phyloP scores from a whole-genome alignment of 1,140 invertebrate genomes.

The Drosophila grimshawi region DNA sequence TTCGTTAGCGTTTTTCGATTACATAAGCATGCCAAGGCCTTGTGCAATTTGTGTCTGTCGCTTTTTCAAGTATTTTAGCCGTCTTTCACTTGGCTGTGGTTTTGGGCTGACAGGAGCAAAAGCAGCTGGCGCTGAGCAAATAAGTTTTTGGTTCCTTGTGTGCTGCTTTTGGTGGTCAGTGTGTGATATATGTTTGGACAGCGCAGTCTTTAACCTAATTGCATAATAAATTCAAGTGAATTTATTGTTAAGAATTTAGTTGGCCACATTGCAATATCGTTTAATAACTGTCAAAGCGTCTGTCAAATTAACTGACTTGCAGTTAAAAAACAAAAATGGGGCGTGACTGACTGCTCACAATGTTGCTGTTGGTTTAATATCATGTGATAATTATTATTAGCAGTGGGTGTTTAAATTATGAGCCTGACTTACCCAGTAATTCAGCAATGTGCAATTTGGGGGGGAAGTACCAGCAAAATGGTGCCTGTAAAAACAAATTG shows the following conservation, averaged over 20 bases:
- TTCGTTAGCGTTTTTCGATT: background rate
- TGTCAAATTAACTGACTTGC: conserved; percentile 61
- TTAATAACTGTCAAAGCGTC: conserved; percentile 68
- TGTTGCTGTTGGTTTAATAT: conserved; percentile 30
- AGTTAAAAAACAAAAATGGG: background rate
- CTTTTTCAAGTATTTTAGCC: background rate
- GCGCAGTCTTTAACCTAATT: conserved; percentile 70
- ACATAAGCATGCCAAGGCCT: conserved; percentile 19
- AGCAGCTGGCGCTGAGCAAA: conserved; percentile 30
- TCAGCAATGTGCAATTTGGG: background rate
- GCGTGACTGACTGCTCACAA: conserved; percentile 9
- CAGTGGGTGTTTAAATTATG: conserved; percentile 41
- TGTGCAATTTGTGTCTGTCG: conserved; percentile 5
- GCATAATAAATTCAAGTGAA: conserved; percentile 76
- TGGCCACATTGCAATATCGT: conserved; percentile 23
- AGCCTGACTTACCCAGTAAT: conserved; percentile 26
- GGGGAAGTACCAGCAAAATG: conserved; percentile 34
- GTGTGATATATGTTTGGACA: conserved; percentile 38
- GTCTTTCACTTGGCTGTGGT: conserved; percentile 35
- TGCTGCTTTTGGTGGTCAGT: conserved; percentile 41
- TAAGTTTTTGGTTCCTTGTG: conserved; percentile 39
- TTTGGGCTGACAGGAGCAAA: conserved; percentile 49
- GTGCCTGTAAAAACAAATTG: conserved; percentile 19
- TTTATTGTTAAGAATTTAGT: conserved; percentile 60
- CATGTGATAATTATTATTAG: conserved; percentile 36